These are phyloP conservation scores for Notoglanidium macrostoma DNA, from an alignment of 2,797 vertebrate species.

Conservation along the genomic window DNA sequence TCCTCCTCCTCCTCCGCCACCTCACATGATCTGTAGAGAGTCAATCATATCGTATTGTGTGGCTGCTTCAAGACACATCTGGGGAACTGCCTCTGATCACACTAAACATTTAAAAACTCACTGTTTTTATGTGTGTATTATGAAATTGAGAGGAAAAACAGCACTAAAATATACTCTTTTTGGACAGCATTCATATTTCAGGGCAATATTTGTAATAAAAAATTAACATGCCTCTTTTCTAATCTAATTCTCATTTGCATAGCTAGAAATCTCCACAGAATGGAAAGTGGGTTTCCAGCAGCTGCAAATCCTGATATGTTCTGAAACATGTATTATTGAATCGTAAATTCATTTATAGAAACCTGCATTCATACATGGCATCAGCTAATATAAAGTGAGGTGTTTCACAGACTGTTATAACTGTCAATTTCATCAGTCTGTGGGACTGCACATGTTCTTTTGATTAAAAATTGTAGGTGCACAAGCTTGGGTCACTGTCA, in stretches of 20 bases:
- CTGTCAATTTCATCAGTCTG: background rate
- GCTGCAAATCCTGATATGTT: background rate
- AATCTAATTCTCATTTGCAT: background rate
- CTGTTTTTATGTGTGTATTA: background rate
- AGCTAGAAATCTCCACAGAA: background rate
- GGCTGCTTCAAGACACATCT: constrained; percentile 24
- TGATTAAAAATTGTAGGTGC: background rate
- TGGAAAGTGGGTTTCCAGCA: background rate
- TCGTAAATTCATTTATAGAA: background rate
- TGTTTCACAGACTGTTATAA: background rate
- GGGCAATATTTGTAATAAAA: background rate
- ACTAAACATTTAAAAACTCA: background rate
- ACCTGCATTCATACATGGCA: background rate
- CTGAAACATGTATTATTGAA: background rate
- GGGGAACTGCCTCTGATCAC: background rate
- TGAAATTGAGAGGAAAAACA: background rate
- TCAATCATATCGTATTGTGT: constrained; percentile 64
- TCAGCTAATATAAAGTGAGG: background rate
- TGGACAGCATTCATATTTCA: background rate
- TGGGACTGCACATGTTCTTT: background rate
- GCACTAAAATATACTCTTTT: background rate
- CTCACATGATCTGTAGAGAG: constrained; percentile 90
- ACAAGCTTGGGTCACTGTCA: background rate
- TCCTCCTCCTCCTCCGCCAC: constrained; percentile 81
- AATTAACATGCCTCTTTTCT: background rate